phyloP scores from a whole-genome alignment of 2,797 vertebrate species.

The Meda fulgida region DNA sequence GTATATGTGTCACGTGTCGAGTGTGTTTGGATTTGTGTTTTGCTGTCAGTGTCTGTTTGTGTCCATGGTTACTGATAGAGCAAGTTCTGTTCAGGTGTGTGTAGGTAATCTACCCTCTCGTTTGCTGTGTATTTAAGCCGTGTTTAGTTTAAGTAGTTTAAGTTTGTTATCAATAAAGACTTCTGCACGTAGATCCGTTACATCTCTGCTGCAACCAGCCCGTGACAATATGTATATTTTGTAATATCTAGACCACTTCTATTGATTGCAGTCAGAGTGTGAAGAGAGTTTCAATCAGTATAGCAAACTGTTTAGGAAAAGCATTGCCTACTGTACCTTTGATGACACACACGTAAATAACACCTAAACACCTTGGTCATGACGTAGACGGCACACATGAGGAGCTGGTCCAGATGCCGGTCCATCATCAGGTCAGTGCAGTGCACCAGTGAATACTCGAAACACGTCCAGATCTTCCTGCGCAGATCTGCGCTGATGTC shows the following conservation, averaged over 20 bases:
- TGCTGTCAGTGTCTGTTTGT: too few relatives aligned
- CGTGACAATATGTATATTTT: too few relatives aligned
- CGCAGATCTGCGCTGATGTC: slow-evolving; percentile 89
- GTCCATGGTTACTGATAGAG: too few relatives aligned
- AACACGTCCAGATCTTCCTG: slow-evolving; percentile 95
- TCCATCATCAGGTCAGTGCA: slow-evolving; percentile 90
- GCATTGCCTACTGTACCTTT: not conserved
- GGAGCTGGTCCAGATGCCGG: slow-evolving; percentile 93
- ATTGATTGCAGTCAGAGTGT: not conserved
- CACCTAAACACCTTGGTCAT: slow-evolving; percentile 86
- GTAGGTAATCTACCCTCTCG: too few relatives aligned
- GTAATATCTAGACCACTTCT: not conserved
- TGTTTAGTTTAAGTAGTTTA: too few relatives aligned
- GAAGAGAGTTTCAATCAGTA: not conserved
- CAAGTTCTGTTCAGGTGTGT: too few relatives aligned
- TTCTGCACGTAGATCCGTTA: too few relatives aligned
- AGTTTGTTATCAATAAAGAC: too few relatives aligned
- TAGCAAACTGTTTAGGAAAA: not conserved
- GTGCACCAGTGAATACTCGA: slow-evolving; percentile 90
- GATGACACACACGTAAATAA: not conserved
- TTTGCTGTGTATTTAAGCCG: too few relatives aligned
- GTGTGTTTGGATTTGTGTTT: too few relatives aligned
- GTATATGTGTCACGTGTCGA: too few relatives aligned
- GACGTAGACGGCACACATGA: slow-evolving; percentile 94
- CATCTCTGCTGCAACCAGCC: too few relatives aligned